Percentiles rank a stretch among this genome's conserved stretches.
phyloP scores from a whole-genome alignment of 2,888 invertebrate species.

The Tipula confusa region DNA sequence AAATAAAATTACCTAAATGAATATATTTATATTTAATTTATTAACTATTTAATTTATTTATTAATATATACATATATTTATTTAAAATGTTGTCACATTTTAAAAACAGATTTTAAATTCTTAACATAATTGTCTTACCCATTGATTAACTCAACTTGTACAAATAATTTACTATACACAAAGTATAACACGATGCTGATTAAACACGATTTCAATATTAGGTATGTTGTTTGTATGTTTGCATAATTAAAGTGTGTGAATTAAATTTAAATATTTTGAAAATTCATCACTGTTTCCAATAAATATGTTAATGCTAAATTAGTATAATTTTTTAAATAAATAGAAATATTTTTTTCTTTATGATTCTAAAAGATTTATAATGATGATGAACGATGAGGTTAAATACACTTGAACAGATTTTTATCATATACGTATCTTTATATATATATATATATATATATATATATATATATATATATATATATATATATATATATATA shows the following conservation, averaged over 20 bases:
- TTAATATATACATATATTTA: too few relatives aligned
- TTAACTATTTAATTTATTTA: too few relatives aligned
- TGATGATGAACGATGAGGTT: slow-evolving; percentile 8
- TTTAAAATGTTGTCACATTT: too few relatives aligned
- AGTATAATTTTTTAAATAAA: background rate
- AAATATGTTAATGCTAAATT: slow-evolving; percentile 14
- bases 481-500: background rate
- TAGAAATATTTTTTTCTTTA: background rate
- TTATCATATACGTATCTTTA: background rate
- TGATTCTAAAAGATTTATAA: background rate
- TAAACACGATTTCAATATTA: too few relatives aligned
- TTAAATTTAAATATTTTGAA: slow-evolving; percentile 20
- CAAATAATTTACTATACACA: background rate
- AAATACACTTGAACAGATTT: slow-evolving; percentile 12
- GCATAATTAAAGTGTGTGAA: slow-evolving; percentile 12
- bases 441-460: background rate
- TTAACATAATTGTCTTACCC: too few relatives aligned
- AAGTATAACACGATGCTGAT: background rate
- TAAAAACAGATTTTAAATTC: too few relatives aligned
- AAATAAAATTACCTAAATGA: too few relatives aligned
- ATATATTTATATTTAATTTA: too few relatives aligned
- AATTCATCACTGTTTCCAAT: background rate
- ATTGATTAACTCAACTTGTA: too few relatives aligned
- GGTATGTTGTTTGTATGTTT: background rate
- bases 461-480: too few relatives aligned